Percentiles rank a stretch among this genome's conserved stretches.
phyloP scores from a whole-genome alignment of 2,113 vertebrate genomes.

The Sinosuthora webbiana region DNA sequence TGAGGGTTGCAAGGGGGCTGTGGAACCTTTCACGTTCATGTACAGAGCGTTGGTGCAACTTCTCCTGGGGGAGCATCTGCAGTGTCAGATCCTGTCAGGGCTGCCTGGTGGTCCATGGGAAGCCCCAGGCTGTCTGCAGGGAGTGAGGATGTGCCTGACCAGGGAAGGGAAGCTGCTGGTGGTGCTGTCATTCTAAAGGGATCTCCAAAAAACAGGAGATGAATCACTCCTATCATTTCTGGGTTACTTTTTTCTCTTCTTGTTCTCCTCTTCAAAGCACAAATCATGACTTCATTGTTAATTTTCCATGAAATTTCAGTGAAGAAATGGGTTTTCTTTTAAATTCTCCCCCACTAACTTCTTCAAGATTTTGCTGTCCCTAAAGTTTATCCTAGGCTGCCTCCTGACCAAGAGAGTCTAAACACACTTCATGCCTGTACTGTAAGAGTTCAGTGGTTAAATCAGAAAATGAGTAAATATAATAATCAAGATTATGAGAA shows the following conservation, averaged over 20 bases:
- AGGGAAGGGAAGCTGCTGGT: not conserved
- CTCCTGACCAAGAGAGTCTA: not conserved
- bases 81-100: not conserved
- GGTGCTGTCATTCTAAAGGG: not conserved
- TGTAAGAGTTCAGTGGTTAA: not conserved
- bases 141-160: not conserved
- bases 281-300: not conserved
- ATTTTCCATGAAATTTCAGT: not conserved
- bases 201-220: not conserved
- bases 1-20: not conserved
- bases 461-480: not conserved
- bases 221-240: not conserved
- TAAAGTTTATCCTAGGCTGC: not conserved
- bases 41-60: rapidly evolving
- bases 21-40: not conserved
- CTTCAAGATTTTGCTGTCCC: not conserved
- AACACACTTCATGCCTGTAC: not conserved
- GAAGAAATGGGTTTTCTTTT: not conserved
- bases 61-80: not conserved
- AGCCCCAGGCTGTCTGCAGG: not conserved
- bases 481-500: not conserved
- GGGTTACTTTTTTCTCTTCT: not conserved
- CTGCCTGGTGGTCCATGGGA: not conserved
- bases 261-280: not conserved
- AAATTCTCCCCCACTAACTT: not conserved